phyloP scores from a whole-genome alignment of 2,113 vertebrate species.

The Etheostoma spectabile region DNA sequence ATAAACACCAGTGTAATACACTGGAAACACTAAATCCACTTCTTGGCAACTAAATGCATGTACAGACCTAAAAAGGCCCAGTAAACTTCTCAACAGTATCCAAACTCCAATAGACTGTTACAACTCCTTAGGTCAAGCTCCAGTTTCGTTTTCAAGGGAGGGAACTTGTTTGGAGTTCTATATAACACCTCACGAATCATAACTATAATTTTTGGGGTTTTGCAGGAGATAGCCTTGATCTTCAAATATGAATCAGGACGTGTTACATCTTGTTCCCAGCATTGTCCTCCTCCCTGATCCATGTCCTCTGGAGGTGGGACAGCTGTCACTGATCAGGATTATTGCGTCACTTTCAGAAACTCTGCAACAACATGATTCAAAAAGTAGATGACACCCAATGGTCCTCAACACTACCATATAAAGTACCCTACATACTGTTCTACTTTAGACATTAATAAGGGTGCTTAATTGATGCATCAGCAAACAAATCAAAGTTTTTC shows the following conservation, averaged over 20 bases:
- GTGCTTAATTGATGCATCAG: not conserved
- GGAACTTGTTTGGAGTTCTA: constrained; percentile 1
- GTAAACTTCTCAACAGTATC: constrained; percentile 26
- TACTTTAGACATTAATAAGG: not conserved
- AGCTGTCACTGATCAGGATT: constrained; percentile 73
- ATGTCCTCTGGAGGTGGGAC: constrained; percentile 2
- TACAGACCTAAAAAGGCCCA: constrained; percentile 21
- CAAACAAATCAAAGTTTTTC: too few species aligned
- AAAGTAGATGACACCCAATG: not conserved
- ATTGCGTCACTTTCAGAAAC: constrained; percentile 70
- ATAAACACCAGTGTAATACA: not conserved
- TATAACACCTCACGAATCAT: not conserved
- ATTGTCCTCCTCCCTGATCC: constrained; percentile 19
- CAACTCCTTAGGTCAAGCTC: not conserved
- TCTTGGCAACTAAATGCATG: too few species aligned
- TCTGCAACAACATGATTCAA: constrained; percentile 56
- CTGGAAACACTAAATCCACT: constrained; percentile 11
- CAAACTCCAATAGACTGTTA: not conserved
- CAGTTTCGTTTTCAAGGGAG: constrained; percentile 1
- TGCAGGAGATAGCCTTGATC: not conserved
- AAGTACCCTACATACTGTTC: not conserved
- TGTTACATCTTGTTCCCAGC: constrained; percentile 30
- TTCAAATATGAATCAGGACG: not conserved
- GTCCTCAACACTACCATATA: not conserved
- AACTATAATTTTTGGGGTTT: not conserved